Evolutionary conservation across 2,888 invertebrate species (phyloP).

Genomic region (Protula sp.): DNA sequence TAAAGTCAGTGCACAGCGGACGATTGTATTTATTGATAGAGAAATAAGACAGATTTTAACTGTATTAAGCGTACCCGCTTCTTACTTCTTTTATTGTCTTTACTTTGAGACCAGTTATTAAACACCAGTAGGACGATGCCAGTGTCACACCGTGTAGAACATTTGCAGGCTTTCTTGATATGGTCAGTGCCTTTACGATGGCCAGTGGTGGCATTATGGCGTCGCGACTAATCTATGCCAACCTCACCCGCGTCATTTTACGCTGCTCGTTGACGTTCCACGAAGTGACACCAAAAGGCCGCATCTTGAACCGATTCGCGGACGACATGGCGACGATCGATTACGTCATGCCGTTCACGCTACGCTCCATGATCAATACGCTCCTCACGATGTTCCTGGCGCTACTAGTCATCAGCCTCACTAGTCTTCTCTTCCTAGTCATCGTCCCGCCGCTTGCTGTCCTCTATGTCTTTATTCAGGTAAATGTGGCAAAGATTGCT

Average conservation of each 20-base stretch:
- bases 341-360: slow-evolving; percentile 40
- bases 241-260: slow-evolving; percentile 30
- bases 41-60: too few relatives aligned
- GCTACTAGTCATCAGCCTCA: not conserved
- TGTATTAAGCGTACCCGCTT: too few relatives aligned
- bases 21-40: too few relatives aligned
- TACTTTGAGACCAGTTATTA: too few relatives aligned
- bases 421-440: not conserved
- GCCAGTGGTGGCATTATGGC: slow-evolving; percentile 50
- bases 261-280: slow-evolving; percentile 40
- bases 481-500: too few relatives aligned
- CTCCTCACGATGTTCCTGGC: slow-evolving; percentile 25
- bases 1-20: too few relatives aligned
- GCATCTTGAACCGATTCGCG: slow-evolving; percentile 48
- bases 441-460: not conserved
- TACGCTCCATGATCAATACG: slow-evolving; percentile 42
- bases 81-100: too few relatives aligned
- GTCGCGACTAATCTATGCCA: slow-evolving; percentile 38
- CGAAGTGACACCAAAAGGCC: slow-evolving; percentile 54
- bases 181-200: slow-evolving; percentile 25
- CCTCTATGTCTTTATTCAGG: not conserved
- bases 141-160: too few relatives aligned
- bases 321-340: slow-evolving; percentile 32
- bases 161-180: slow-evolving; percentile 17
- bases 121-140: too few relatives aligned